phyloP scores from a whole-genome alignment of 2,113 vertebrate species.

The Tringa solitaria region DNA sequence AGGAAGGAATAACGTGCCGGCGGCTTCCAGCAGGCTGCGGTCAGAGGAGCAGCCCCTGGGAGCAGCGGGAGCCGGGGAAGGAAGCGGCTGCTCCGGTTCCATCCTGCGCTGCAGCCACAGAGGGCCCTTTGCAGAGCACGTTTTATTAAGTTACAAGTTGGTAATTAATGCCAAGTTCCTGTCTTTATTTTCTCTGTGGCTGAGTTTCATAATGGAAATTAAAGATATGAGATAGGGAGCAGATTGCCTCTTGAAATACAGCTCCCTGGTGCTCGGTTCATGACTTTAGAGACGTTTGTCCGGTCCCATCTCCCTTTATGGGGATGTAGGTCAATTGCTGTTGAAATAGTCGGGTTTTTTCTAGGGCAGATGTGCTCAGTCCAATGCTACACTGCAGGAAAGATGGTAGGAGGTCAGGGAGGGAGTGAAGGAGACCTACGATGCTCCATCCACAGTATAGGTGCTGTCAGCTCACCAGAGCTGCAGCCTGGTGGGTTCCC shows the following conservation, averaged over 20 bases:
- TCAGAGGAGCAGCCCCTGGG: not conserved
- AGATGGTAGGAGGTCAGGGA: not conserved
- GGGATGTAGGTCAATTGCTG: slow-evolving; percentile 1
- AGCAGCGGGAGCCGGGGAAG: not conserved
- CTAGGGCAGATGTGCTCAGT: not conserved
- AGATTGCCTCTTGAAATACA: slow-evolving; percentile 26
- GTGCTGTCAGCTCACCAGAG: not conserved
- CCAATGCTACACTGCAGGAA: not conserved
- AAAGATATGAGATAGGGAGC: slow-evolving; percentile 11
- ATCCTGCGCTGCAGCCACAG: not conserved
- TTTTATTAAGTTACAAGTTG: slow-evolving; percentile 39
- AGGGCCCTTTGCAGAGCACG: not conserved
- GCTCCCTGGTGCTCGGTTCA: not conserved
- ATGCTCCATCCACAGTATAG: not conserved
- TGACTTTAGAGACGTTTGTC: not conserved
- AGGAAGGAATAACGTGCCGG: not conserved
- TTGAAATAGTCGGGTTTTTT: not conserved
- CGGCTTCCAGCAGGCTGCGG: not conserved
- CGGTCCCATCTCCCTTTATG: not conserved
- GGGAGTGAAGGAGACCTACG: not conserved
- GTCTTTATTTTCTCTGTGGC: slow-evolving; percentile 41
- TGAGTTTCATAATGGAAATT: slow-evolving; percentile 40
- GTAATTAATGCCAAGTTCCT: slow-evolving; percentile 54
- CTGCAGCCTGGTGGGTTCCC: not conserved
- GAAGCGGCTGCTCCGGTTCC: not conserved